Evolutionary conservation across 1,140 invertebrate species (phyloP).

Genomic region (Mamestra configurata): DNA sequence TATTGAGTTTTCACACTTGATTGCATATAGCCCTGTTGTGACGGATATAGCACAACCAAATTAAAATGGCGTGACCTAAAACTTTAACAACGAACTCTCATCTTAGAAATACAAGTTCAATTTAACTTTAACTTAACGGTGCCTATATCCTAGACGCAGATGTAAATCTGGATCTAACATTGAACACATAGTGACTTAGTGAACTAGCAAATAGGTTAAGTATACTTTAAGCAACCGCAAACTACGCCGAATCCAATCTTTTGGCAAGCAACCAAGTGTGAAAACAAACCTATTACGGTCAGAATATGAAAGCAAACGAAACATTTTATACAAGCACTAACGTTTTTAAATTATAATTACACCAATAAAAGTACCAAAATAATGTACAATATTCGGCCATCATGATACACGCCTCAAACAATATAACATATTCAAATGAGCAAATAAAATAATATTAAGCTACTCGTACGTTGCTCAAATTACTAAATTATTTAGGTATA

Average conservation of each 20-base stretch:
- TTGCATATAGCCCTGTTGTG: neutral
- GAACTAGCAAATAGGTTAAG: neutral
- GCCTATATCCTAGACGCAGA: too few relatives aligned
- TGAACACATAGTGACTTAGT: neutral
- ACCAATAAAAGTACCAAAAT: constrained; percentile 9
- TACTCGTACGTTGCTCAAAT: constrained; percentile 5
- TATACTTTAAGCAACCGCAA: too few relatives aligned
- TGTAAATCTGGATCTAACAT: neutral
- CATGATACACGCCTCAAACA: neutral
- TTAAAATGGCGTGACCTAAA: neutral
- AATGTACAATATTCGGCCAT: neutral
- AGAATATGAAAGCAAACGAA: neutral
- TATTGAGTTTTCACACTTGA: constrained; percentile 29
- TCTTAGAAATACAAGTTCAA: too few relatives aligned
- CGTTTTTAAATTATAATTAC: neutral
- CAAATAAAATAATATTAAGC: constrained; percentile 18
- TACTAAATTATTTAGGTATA: neutral
- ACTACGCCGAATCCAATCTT: neutral
- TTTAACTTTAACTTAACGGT: too few relatives aligned
- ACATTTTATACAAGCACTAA: constrained; percentile 5
- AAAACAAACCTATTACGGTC: constrained; percentile 6
- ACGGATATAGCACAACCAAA: neutral
- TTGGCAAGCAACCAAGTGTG: constrained; percentile 30
- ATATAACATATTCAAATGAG: constrained; percentile 21
- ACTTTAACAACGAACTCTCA: too few relatives aligned